phyloP scores from a whole-genome alignment of 2,113 vertebrate genomes.

The Carollia perspicillata region DNA sequence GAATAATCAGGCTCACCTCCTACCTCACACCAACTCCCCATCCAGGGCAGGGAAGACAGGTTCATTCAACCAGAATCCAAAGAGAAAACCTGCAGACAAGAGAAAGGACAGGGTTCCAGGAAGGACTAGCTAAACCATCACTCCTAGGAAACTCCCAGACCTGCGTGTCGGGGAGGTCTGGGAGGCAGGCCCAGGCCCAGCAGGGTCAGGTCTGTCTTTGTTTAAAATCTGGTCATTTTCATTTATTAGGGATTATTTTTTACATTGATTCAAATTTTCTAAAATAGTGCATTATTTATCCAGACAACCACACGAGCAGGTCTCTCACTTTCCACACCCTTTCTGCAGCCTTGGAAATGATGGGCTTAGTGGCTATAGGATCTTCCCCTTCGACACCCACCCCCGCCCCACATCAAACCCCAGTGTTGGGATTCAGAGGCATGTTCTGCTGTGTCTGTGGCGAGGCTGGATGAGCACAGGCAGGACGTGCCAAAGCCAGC shows the following conservation, averaged over 20 bases:
- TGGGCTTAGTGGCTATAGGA: background rate
- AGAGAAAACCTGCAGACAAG: background rate
- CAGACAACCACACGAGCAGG: fast-evolving
- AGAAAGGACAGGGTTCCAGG: background rate
- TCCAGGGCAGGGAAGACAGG: background rate
- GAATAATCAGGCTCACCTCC: too few species aligned
- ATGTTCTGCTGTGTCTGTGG: background rate
- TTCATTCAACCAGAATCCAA: background rate
- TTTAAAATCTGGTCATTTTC: background rate
- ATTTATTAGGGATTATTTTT: background rate
- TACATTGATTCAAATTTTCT: background rate
- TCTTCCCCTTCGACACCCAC: background rate
- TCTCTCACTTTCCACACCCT: too few species aligned
- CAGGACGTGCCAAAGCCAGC: background rate
- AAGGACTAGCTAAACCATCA: background rate
- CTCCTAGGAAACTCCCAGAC: background rate
- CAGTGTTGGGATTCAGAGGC: background rate
- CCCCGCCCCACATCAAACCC: fast-evolving
- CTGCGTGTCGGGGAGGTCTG: too few species aligned
- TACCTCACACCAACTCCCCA: background rate
- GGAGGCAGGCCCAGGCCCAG: background rate
- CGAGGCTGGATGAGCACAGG: background rate
- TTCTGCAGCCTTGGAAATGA: background rate
- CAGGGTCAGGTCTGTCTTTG: background rate
- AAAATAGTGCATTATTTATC: background rate